A percentile compares a stretch with the other conserved stretches of the same genome.
Evolutionary conservation across 2,888 invertebrate species (phyloP).

Genomic region (Digitonthophagus gazella): DNA sequence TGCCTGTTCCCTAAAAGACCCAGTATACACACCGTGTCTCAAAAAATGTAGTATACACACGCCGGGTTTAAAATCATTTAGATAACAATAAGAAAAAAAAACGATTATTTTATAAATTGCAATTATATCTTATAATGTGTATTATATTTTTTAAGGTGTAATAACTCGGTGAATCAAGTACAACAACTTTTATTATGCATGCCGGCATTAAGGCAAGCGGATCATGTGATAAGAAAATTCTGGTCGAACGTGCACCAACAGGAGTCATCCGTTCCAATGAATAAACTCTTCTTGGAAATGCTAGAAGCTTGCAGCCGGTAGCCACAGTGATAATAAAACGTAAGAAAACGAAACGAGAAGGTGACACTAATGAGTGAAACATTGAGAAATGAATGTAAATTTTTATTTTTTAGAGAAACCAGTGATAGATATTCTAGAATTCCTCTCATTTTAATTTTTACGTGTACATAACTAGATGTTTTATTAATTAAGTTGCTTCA

Average conservation of each 20-base stretch:
- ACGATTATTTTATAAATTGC: background rate
- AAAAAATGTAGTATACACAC: too few relatives aligned
- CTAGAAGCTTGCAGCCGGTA: constrained; percentile 76
- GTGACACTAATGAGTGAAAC: background rate
- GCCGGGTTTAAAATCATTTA: too few relatives aligned
- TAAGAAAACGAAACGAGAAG: background rate
- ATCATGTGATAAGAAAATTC: constrained; percentile 84
- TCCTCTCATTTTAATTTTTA: constrained; percentile 26
- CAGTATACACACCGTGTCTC: too few relatives aligned
- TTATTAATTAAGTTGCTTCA: constrained; percentile 24
- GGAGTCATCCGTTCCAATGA: constrained; percentile 87
- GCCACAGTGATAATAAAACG: constrained; percentile 34
- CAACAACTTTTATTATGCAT: constrained; percentile 85
- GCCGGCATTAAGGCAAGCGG: constrained; percentile 86
- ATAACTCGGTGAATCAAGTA: constrained; percentile 70
- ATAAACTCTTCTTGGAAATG: constrained; percentile 96
- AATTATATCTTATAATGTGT: background rate
- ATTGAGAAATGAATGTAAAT: constrained; percentile 11
- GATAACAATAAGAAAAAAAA: too few relatives aligned
- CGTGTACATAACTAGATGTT: constrained; percentile 26
- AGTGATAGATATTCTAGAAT: constrained; percentile 35
- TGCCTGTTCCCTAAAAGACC: too few relatives aligned
- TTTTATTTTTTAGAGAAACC: constrained; percentile 29
- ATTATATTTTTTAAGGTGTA: constrained; percentile 58
- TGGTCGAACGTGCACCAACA: constrained; percentile 88